These are phyloP conservation scores for Drosophila nigritarsus DNA, from an alignment of 2,888 invertebrate species.

Conservation along the genomic window DNA sequence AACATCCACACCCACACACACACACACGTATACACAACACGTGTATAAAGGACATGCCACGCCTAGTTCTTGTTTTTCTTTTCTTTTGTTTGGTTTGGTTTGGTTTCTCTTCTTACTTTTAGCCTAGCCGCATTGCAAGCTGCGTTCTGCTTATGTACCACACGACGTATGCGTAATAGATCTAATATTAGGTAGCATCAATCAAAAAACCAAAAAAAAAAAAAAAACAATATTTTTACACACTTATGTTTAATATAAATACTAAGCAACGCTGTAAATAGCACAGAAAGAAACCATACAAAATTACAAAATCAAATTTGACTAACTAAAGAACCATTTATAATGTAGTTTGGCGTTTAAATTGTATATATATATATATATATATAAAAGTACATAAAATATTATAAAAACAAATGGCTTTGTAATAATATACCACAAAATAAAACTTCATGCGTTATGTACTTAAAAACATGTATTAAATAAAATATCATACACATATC, in stretches of 20 bases:
- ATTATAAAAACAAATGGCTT: conserved; percentile 22
- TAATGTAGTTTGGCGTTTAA: conserved; percentile 46
- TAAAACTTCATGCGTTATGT: conserved; percentile 24
- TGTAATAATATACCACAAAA: conserved; percentile 13
- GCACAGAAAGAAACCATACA: conserved; percentile 16
- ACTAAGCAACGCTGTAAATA: conserved; percentile 64
- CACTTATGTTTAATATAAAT: conserved; percentile 4
- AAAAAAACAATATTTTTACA: conserved; percentile 1
- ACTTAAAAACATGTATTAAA: conserved; percentile 13
- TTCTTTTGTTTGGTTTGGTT: conserved; percentile 31
- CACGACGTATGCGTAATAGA: conserved; percentile 72
- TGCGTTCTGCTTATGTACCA: conserved; percentile 74
- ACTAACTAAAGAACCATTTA: conserved; percentile 2
- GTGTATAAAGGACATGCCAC: conserved; percentile 59
- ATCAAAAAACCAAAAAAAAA: conserved; percentile 3
- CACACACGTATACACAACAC: conserved; percentile 24
- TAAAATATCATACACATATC: conserved; percentile 12
- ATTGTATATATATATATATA: conserved; percentile 35
- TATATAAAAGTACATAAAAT: conserved; percentile 16
- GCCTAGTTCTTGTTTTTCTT: conserved; percentile 46
- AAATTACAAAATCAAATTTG: conserved; percentile 21
- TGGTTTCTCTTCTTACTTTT: conserved; percentile 50
- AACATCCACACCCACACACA: conserved; percentile 10
- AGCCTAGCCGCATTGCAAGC: conserved; percentile 78
- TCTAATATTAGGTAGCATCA: conserved; percentile 52